Evolutionary conservation across 30 jellyfish, hydroid and myxozoan species (phyloP).

Genomic region (Chironex yamaguchii): DNA sequence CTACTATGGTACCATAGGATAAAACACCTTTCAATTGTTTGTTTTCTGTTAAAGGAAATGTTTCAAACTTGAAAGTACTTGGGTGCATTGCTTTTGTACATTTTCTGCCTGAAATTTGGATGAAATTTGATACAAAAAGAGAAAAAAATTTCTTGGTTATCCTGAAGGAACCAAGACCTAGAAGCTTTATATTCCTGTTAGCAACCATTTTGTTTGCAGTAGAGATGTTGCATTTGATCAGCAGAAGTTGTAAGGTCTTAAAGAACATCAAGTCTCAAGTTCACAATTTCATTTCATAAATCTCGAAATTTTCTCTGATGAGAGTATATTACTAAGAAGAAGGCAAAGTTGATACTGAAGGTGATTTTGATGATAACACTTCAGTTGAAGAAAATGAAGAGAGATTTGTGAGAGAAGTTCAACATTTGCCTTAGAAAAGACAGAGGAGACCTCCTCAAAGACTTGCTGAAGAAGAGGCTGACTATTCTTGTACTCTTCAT

Average conservation of each 20-base stretch:
- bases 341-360: not conserved
- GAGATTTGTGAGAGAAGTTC: not conserved
- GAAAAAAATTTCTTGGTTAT: conserved; percentile 15
- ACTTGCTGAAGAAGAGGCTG: conserved; percentile 16
- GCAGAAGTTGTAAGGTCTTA: not conserved
- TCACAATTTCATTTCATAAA: not conserved
- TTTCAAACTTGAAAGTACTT: no score
- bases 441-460: conserved; percentile 43
- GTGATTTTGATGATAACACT: not conserved
- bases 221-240: conserved; percentile 11
- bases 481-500: conserved; percentile 16
- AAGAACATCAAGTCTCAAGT: not conserved
- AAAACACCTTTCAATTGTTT: no score
- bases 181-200: conserved; percentile 9
- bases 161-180: conserved; percentile 18
- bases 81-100: no score
- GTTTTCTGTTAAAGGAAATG: no score
- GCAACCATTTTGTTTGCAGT: not conserved
- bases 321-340: no score
- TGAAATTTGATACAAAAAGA: conserved; percentile 1
- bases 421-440: not conserved
- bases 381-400: conserved; percentile 26
- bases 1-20: no score
- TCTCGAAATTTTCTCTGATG: conserved; percentile 8
- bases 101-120: not conserved